Evolutionary conservation across 2,797 vertebrate species (phyloP), one percentile per base, ranked within the genome.

Genomic region (Coendou prehensilis): DNA sequence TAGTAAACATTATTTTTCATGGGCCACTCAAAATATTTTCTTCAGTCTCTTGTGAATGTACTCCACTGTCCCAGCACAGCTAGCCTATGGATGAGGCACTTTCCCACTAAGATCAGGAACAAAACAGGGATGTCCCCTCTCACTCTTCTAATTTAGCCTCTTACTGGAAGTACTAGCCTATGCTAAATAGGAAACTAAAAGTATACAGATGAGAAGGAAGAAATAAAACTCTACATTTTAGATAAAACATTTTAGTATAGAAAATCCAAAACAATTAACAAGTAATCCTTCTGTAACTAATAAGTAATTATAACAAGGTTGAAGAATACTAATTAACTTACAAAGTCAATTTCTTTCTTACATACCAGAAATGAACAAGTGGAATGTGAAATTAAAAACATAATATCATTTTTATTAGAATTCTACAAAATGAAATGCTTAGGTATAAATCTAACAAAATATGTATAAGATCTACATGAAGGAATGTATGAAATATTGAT

Each of bases 351-450:
- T 73, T 6, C 11, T 89, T 95, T 73, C 8, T 9, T 79, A 28
- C 83, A 22, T 50, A 11, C 37, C 9, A 69, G 23, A 52, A 67
- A 84, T 79, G 37, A 82, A 67, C 1, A 80, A 15, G 17, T 80
- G 22, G 9, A 83, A 69, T 79, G 59, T 83, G 28, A 94, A 94
- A 87, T 61, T 20, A 56, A 79, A 95, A 83, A 15, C 57, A 69
- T 10, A 71, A 17, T 56, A 14, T 2, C 6, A 50, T 71, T 82
- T 56, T 11, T 20, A 85, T 57, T 50, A 86, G 26, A 8, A 63
- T 6, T 11, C 33, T 14, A 6, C 1, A 23, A 52, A 82, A 91
- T 71, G 10, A 71, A 89, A 82, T 89, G 2, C 1, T 82, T 41
- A 87, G 20, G 11, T 71, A 64, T 63, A 92, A 22, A 63, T 81